Base-by-base conservation (phyloP, 2,113 vertebrate genomes). In the Tautogolabrus adspersus region DNA sequence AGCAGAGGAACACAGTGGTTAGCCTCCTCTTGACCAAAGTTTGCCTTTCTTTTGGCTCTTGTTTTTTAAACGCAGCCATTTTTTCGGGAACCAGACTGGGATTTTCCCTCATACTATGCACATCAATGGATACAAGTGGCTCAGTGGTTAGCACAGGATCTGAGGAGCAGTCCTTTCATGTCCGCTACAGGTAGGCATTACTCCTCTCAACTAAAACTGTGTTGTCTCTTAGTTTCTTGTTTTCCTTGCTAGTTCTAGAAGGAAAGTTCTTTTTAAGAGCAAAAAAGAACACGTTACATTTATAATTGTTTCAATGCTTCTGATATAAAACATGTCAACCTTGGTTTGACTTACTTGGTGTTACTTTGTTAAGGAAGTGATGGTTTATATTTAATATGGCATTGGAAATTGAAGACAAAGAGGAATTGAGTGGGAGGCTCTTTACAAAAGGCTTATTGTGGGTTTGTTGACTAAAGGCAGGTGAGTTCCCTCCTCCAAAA, bases 131-230 rank as follows among this genome's bases (percentile, higher is more conserved):
- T 93, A 91, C 94, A 81, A 91, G 90, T 86, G 92, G 91, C 88
- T 90, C 93, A 92, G 81, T 95, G 92, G 82, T 96, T 95, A 97
- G 94, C 92, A 96, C 95, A 94, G 94, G 72, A 84, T 94, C 83
- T 75, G 92, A 97, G 85, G 96, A 97, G 87, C 94, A 92, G 80
- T 96, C 96, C 82, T 95, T 96, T 93, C 96, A 98, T 87, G 95
- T 99, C 86, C 94, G 96, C 77, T 99, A 99, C 98, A 99, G 98
- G 98, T 99, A 97, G 96, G 97, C 80, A 49, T 58, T 79, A 74
- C 52, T 75, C 40, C 30, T 72, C 61, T 85, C 57, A 49, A 21
- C 37, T 59, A 16, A 68, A n/a, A 23, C 73, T 1, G 57, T 40
- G 52, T 83, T 65, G 40, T 72, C 52, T 37, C 65, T 21, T 64